Percentiles rank a stretch among this genome's conserved stretches.
These are phyloP conservation scores for Murina feae DNA, from an alignment of 2,113 vertebrate genomes.

Conservation along the genomic window DNA sequence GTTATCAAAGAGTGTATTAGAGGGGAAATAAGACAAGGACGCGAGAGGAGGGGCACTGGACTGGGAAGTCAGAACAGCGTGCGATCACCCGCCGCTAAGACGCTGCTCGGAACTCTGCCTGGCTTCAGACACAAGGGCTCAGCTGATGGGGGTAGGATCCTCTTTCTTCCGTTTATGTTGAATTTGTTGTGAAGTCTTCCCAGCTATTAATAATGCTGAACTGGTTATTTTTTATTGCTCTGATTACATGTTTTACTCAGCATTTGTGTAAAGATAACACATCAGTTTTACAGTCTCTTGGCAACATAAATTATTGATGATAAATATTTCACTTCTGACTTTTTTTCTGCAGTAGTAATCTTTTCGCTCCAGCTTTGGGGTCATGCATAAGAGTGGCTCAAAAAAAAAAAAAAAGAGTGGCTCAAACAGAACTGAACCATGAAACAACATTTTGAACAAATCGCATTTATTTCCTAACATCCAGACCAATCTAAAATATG, in stretches of 20 bases:
- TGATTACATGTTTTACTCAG: conserved; percentile 37
- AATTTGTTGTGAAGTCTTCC: conserved; percentile 36
- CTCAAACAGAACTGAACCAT: neutral
- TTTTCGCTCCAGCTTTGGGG: neutral
- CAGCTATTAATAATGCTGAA: conserved; percentile 21
- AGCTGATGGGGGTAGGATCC: neutral
- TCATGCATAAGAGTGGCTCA: neutral
- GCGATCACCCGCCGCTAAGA: neutral
- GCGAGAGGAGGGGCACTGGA: neutral
- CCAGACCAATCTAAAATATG: neutral
- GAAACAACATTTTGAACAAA: conserved; percentile 37
- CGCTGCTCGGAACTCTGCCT: neutral
- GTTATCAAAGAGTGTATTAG: neutral
- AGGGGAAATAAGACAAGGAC: neutral
- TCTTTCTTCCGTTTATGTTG: conserved; percentile 1
- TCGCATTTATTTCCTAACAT: neutral
- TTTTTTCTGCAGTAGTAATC: conserved; percentile 12
- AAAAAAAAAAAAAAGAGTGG: no score
- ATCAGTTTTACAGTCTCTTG: conserved; percentile 36
- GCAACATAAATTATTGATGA: conserved; percentile 37
- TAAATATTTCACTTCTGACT: neutral
- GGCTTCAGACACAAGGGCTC: conserved; percentile 23
- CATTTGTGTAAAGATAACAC: conserved; percentile 45
- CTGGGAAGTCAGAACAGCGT: neutral
- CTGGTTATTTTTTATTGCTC: conserved; percentile 27